Evolutionary conservation across 2,888 invertebrate species (phyloP).

Genomic region (Torymus tubicola): DNA sequence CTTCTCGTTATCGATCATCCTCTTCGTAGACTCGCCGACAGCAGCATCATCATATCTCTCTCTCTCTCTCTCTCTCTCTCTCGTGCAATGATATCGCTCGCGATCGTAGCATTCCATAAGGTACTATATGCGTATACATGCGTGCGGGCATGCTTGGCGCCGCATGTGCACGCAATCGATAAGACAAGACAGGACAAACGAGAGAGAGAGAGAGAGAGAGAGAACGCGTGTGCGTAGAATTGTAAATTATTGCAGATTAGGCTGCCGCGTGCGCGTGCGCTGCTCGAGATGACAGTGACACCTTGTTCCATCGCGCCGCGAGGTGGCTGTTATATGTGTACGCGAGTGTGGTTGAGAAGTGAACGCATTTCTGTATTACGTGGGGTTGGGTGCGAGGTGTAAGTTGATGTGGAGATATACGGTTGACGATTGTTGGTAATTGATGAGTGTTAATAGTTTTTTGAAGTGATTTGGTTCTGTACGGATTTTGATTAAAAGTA

Average conservation of each 20-base stretch:
- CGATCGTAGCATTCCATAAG: constrained; percentile 52
- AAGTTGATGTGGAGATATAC: too few relatives aligned
- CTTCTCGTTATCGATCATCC: constrained; percentile 38
- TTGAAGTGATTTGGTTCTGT: too few relatives aligned
- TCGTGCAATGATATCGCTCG: too few relatives aligned
- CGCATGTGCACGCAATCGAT: constrained; percentile 57
- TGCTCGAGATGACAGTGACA: constrained; percentile 38
- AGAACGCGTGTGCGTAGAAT: constrained; percentile 9
- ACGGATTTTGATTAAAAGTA: too few relatives aligned
- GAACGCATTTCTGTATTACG: too few relatives aligned
- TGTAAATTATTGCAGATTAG: constrained; percentile 56
- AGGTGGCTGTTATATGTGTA: neutral
- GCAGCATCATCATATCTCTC: too few relatives aligned
- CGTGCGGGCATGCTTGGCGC: constrained; percentile 3
- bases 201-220: constrained; percentile 21
- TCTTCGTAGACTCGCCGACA: constrained; percentile 4
- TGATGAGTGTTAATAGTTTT: too few relatives aligned
- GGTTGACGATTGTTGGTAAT: too few relatives aligned
- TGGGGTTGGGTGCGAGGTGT: too few relatives aligned
- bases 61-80: too few relatives aligned
- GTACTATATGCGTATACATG: constrained; percentile 21
- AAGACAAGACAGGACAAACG: constrained; percentile 50
- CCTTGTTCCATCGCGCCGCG: constrained; percentile 40
- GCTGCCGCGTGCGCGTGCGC: neutral
- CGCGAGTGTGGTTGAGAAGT: too few relatives aligned